phyloP scores from a whole-genome alignment of 2,888 invertebrate genomes.

The Drosophila eohydei region DNA sequence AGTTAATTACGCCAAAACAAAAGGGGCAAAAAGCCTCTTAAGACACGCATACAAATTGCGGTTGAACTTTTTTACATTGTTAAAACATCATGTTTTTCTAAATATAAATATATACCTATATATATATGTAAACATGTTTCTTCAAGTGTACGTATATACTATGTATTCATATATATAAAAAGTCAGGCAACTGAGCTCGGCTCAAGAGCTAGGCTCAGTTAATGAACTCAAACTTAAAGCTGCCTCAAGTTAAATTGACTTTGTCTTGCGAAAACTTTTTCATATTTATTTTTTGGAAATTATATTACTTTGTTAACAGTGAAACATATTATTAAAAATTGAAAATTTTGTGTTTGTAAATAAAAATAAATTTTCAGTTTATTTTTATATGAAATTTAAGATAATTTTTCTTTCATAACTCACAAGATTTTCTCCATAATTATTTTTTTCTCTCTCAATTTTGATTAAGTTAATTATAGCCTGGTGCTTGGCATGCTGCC shows the following conservation, averaged over 20 bases:
- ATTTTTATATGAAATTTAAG: not conserved
- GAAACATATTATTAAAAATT: too few relatives aligned
- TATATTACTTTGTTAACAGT: not conserved
- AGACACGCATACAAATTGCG: conserved; percentile 46
- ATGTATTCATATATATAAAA: not conserved
- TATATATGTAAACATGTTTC: not conserved
- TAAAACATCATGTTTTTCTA: conserved; percentile 7
- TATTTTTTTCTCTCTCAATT: conserved; percentile 10
- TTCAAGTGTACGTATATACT: not conserved
- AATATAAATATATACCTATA: conserved; percentile 1
- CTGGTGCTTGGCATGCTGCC: conserved; percentile 27
- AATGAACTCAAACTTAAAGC: conserved; percentile 10
- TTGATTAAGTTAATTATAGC: conserved; percentile 64
- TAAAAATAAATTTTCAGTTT: not conserved
- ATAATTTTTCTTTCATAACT: not conserved
- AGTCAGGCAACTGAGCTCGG: not conserved
- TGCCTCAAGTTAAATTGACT: conserved; percentile 9
- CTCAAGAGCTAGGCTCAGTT: not conserved
- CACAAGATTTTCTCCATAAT: conserved; percentile 4
- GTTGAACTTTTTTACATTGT: conserved; percentile 33
- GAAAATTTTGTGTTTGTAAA: not conserved
- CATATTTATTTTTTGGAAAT: not conserved
- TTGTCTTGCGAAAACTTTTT: not conserved
- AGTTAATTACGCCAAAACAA: conserved; percentile 68
- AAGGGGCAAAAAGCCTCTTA: conserved; percentile 47